A percentile compares a stretch with the other conserved stretches of the same genome.
Evolutionary conservation across 2,113 vertebrate species (phyloP).

Genomic region (Mystacornis crossleyi): DNA sequence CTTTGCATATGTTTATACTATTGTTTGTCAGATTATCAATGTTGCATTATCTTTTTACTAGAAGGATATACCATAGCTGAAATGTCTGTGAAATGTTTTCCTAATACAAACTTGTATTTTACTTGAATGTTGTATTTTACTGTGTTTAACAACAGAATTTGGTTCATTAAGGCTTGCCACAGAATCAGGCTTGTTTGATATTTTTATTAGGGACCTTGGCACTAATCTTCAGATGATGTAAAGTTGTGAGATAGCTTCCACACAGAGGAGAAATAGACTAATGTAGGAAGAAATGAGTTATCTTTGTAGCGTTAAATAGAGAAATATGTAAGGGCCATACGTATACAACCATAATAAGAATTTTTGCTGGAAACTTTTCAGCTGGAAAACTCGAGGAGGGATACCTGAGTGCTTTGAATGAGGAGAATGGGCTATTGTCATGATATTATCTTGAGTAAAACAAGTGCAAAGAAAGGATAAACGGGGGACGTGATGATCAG

Average conservation of each 20-base stretch:
- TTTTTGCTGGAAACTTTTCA: background rate
- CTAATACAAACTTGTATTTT: background rate
- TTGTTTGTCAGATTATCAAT: background rate
- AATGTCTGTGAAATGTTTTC: background rate
- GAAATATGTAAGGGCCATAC: background rate
- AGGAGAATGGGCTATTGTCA: background rate
- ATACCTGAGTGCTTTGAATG: background rate
- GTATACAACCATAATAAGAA: background rate
- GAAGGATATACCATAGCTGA: background rate
- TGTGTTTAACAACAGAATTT: background rate
- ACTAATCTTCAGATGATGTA: background rate
- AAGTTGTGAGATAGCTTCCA: background rate
- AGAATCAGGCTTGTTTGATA: background rate
- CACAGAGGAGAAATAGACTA: background rate
- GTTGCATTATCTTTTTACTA: background rate
- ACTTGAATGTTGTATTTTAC: background rate
- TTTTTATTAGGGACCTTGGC: background rate
- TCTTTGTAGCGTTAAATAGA: background rate
- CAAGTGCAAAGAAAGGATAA: background rate
- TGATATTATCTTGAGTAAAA: background rate
- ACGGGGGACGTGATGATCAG: background rate
- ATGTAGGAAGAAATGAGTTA: background rate
- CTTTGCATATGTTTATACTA: background rate
- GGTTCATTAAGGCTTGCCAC: background rate
- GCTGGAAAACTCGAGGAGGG: background rate